phyloP scores from a whole-genome alignment of 2,797 vertebrate genomes.

The Sphenodon punctatus region DNA sequence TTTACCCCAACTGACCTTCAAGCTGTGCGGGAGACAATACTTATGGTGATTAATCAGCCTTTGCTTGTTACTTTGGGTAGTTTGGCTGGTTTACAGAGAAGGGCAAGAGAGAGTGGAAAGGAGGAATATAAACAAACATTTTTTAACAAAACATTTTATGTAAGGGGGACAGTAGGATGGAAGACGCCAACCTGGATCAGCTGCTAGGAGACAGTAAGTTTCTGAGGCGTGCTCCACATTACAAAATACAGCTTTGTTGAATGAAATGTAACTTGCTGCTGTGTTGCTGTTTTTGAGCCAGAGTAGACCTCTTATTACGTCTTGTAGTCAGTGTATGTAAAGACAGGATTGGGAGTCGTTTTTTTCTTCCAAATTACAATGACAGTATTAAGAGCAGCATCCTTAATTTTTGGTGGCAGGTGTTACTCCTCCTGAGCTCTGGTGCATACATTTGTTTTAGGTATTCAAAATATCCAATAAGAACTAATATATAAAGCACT shows the following conservation, averaged over 20 bases:
- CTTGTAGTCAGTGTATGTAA: background rate
- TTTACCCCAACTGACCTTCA: slow-evolving; percentile 38
- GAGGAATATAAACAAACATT: slow-evolving; percentile 45
- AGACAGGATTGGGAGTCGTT: background rate
- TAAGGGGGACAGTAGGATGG: slow-evolving; percentile 27
- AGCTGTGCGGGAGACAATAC: slow-evolving; percentile 22
- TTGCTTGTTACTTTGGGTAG: slow-evolving; percentile 38
- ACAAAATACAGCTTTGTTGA: background rate
- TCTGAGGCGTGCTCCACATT: background rate
- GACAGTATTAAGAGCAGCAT: background rate
- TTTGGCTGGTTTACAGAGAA: slow-evolving; percentile 24
- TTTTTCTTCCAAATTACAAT: background rate
- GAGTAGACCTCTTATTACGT: background rate
- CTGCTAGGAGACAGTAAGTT: slow-evolving; percentile 36
- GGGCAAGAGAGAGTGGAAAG: background rate
- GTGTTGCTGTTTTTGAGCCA: background rate
- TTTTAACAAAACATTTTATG: slow-evolving; percentile 12
- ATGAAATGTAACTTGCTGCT: background rate
- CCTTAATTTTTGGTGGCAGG: background rate
- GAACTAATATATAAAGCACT: background rate
- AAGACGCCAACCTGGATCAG: background rate
- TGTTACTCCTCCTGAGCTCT: background rate
- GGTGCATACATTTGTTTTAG: rapidly evolving
- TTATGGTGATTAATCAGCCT: slow-evolving; percentile 41
- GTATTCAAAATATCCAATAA: background rate